phyloP scores from a whole-genome alignment of 2,797 vertebrate species.

The Perdix hodgsoniae region DNA sequence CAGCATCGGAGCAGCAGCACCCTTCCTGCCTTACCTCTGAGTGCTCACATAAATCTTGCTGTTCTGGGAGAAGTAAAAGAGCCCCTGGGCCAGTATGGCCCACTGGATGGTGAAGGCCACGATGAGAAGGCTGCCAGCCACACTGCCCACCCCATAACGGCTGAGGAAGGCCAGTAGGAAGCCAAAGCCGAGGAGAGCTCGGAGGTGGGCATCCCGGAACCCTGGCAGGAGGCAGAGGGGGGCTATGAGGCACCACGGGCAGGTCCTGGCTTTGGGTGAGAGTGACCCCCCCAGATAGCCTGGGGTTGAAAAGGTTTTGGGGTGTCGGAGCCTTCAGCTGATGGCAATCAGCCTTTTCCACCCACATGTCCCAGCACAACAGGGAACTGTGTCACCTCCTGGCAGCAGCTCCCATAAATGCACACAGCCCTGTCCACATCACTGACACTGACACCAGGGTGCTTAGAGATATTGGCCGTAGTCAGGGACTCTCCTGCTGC shows the following conservation, averaged over 20 bases:
- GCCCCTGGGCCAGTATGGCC: slow-evolving; percentile 91
- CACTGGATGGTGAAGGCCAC: slow-evolving; percentile 90
- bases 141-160: slow-evolving; percentile 86
- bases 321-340: neutral
- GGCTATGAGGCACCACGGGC: accelerated
- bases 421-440: accelerated
- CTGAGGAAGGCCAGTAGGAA: slow-evolving; percentile 93
- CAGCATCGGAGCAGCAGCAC: neutral
- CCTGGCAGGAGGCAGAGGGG: slow-evolving; percentile 71
- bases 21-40: slow-evolving; percentile 82
- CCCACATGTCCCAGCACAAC: accelerated
- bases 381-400: neutral
- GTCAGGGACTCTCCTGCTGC: too few species aligned
- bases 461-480: too few species aligned
- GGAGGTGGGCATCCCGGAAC: slow-evolving; percentile 89
- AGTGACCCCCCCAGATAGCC: neutral
- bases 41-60: slow-evolving; percentile 88
- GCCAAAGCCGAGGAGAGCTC: slow-evolving; percentile 92
- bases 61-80: slow-evolving; percentile 80
- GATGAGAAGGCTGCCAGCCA: slow-evolving; percentile 90
- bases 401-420: accelerated
- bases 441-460: accelerated
- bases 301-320: neutral
- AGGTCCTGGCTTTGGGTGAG: neutral
- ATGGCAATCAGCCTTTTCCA: neutral